phyloP scores from a whole-genome alignment of 37 sponge, comb jelly and placozoan species.

The Halichondria panicea region DNA sequence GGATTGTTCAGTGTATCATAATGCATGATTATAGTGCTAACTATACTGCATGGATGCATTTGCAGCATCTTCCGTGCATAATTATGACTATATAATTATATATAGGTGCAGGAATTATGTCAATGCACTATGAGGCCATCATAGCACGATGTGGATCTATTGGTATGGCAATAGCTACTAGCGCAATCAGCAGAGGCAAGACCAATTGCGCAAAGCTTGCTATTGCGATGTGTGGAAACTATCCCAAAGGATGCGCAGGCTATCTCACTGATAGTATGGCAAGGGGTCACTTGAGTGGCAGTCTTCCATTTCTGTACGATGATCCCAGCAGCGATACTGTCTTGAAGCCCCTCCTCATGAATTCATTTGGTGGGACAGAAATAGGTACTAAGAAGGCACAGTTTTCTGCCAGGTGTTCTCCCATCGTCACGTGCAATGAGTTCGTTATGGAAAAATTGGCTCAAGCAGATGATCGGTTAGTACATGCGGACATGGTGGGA shows the following conservation, averaged over 20 bases:
- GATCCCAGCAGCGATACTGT: conserved; percentile 22
- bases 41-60: too few species aligned
- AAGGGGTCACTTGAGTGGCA: not conserved
- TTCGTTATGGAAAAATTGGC: conserved; percentile 1
- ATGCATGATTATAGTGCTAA: too few species aligned
- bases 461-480: conserved; percentile 12
- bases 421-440: conserved; percentile 22
- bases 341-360: conserved; percentile 22
- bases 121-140: conserved; percentile 10
- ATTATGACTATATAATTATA: not conserved
- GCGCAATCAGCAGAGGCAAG: conserved; percentile 30
- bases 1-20: too few species aligned
- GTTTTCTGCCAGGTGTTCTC: conserved; percentile 2
- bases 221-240: conserved; percentile 24
- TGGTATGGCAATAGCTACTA: conserved; percentile 5
- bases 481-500: too few species aligned
- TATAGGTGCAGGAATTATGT: conserved; percentile 24
- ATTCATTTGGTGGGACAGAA: conserved; percentile 29
- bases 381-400: not conserved
- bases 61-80: not conserved
- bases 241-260: conserved; percentile 4
- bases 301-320: conserved; percentile 26
- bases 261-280: conserved; percentile 24
- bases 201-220: conserved; percentile 25
- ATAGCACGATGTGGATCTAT: conserved; percentile 1